Conservation (phyloP, 2,888 invertebrate species). For the Ischnus inquisitorius region DNA sequence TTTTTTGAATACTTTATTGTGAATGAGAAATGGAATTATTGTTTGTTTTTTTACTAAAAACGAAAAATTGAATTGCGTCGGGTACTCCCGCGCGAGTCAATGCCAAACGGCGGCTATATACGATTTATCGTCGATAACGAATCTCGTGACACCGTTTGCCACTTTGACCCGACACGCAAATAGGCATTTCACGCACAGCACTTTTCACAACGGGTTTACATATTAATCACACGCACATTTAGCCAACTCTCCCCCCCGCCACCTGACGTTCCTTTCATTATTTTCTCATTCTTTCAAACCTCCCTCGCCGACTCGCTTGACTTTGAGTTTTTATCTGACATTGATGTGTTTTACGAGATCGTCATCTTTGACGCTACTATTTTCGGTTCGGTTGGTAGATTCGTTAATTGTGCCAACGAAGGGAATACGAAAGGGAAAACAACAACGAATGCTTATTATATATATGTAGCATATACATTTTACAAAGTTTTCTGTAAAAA, state of each 20-base stretch:
- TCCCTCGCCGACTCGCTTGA: not conserved
- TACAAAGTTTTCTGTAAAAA: constrained; percentile 28
- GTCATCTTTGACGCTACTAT: constrained; percentile 1
- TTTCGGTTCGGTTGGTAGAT: not conserved
- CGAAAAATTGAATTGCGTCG: not conserved
- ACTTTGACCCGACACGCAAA: constrained; percentile 64
- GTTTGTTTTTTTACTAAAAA: too few species aligned
- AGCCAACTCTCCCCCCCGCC: too few species aligned
- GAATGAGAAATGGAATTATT: too few species aligned
- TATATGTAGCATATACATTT: constrained; percentile 2
- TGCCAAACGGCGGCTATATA: constrained; percentile 33
- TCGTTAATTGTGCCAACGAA: not conserved
- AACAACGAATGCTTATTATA: not conserved
- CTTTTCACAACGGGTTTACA: constrained; percentile 49
- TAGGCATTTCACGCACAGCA: constrained; percentile 64
- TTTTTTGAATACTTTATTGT: too few species aligned
- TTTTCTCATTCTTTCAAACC: constrained; percentile 7
- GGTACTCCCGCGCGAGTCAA: not conserved
- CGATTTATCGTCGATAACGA: constrained; percentile 64
- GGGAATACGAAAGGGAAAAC: not conserved
- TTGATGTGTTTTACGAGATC: constrained; percentile 3
- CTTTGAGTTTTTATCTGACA: constrained; percentile 4
- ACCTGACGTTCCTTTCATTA: not conserved
- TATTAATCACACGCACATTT: constrained; percentile 55
- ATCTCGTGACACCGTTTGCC: constrained; percentile 68